Conservation (phyloP, 2,797 vertebrate genomes). For the Myotis myotis region DNA sequence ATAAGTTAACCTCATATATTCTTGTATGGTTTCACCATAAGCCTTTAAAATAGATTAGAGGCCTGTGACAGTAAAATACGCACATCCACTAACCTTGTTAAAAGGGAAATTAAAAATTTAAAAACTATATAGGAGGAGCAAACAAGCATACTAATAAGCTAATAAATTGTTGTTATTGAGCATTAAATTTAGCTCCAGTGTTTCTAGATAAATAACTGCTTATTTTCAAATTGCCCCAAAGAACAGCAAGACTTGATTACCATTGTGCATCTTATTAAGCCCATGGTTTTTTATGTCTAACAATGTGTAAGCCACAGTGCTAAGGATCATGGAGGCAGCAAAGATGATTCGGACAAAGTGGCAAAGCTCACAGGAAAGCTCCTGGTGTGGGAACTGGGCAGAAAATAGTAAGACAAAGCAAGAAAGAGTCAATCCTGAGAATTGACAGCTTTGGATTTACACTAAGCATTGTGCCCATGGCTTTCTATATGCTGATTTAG, state of each 20-base stretch:
- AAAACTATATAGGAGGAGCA: background rate
- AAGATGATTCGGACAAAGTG: too few relatives aligned
- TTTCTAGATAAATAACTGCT: background rate
- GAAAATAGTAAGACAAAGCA: background rate
- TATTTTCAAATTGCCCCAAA: background rate
- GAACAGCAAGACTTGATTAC: background rate
- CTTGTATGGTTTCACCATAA: background rate
- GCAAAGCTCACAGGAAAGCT: background rate
- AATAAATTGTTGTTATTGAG: slow-evolving; percentile 19
- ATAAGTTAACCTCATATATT: background rate
- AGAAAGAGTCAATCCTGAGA: background rate
- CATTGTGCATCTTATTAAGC: background rate
- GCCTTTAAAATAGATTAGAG: slow-evolving; percentile 31
- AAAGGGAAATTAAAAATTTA: slow-evolving; percentile 45
- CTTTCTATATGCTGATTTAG: background rate
- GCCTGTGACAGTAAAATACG: background rate
- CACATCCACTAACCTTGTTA: background rate
- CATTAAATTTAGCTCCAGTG: background rate
- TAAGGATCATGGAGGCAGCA: background rate
- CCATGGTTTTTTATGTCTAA: background rate
- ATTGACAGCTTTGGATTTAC: background rate
- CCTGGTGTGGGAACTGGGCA: too few relatives aligned
- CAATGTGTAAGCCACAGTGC: background rate
- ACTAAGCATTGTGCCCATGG: background rate
- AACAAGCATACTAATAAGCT: background rate